Base-by-base conservation (phyloP, 2,888 invertebrate genomes). In the Chrysotoxum bicinctum region DNA sequence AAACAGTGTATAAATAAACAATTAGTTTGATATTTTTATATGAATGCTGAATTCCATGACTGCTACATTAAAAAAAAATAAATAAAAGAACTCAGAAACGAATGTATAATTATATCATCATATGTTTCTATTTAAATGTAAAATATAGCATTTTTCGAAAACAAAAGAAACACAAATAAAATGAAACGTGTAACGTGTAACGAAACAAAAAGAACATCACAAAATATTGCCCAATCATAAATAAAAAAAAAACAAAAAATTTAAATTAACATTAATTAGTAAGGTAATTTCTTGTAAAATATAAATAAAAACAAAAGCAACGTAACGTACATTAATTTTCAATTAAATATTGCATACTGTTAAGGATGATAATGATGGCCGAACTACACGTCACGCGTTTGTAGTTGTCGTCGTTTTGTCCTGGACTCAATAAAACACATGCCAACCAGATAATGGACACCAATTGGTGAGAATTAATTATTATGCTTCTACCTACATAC, bases 21-120 rank as follows among this genome's bases (percentile, higher is more conserved):
- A 80, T 80, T 84, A 68, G 72, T 84, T 84, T 84, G 75, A 84
- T 84, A 84, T 84, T 84, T 84, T 84, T 84, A 84, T 84, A 84
- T 80, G 84, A 84, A 70, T 68, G 80, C 80, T 84, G 84, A 80
- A 84, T 80, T 80, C 23, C 80, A 80, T 80, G 80, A 84, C 80
- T 80, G 80, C 80, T 84, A 80, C 75, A 64, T 56, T 66, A 69
- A 64, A 70, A n/a, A 58, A 10, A 43, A 35, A 52, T 3, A 21
- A 16, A 72, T 37, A 12, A 16, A 68, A 50, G 10, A 10, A 58
- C 19, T 48, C 9, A 43, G 50, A 69, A 82, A 32, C 21, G 12
- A 50, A 72, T 52, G 68, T 74, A 48, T 40, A 16, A 26, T 14
- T 74, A 35, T 48, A 16, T 26, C 5, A n/a, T 62, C 45, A 66